phyloP scores from a whole-genome alignment of 2,113 vertebrate genomes.

The Nyctereutes procyonoides region DNA sequence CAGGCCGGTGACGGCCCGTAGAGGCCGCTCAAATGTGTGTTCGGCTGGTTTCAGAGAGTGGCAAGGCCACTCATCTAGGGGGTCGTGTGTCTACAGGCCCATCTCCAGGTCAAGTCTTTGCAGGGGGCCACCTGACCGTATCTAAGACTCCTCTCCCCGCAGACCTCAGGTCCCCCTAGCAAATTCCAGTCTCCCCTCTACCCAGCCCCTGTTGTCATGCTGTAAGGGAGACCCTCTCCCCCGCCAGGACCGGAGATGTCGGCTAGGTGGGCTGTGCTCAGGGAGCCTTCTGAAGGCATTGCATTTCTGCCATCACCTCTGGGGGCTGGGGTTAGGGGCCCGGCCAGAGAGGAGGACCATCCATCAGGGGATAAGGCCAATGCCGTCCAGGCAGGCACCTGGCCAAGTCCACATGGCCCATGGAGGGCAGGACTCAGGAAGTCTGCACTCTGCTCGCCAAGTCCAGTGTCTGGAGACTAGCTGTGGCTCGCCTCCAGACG shows the following conservation, averaged over 20 bases:
- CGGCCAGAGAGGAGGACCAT: not conserved
- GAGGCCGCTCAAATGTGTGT: not conserved
- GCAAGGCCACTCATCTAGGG: too few relatives aligned
- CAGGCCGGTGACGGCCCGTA: not conserved
- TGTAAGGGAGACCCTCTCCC: not conserved
- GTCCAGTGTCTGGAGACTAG: not conserved
- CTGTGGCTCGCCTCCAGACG: not conserved
- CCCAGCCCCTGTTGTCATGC: too few relatives aligned
- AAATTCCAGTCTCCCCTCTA: not conserved
- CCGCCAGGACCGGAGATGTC: not conserved
- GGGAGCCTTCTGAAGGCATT: not conserved
- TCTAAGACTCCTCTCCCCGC: not conserved
- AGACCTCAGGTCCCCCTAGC: not conserved
- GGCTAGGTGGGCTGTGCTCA: not conserved
- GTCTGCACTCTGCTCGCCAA: not conserved
- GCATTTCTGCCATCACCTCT: not conserved
- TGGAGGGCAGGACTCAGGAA: not conserved
- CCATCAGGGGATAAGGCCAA: not conserved
- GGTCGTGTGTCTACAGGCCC: not conserved
- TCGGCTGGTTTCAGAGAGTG: not conserved
- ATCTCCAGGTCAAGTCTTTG: not conserved
- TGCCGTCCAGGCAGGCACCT: fast-evolving
- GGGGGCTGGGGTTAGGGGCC: not conserved
- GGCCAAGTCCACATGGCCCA: not conserved
- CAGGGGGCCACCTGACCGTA: not conserved